Base-by-base conservation (phyloP, 1,140 invertebrate genomes). In the Asobara japonica region DNA sequence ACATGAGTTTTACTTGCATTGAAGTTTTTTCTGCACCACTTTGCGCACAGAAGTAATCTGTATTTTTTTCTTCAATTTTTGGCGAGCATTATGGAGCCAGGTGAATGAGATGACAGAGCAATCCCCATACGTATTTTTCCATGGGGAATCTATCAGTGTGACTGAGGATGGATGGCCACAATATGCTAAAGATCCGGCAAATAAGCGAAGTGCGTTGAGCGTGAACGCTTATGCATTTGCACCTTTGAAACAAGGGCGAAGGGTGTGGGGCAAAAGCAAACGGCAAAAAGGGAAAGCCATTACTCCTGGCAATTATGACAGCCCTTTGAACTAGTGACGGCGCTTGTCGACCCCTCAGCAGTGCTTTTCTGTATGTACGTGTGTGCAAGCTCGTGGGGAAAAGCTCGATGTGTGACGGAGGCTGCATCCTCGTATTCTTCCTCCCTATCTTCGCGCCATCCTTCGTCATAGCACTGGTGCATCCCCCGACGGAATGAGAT, bases 281-380 rank as follows among this genome's bases (percentile, higher is more conserved):
- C 76, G 27, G 31, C 71, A 71, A 78, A 74, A 77, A 76, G 65
- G 48, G 13, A 65, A 69, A 51, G 75, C 65, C 74, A 77, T 80
- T 75, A 78, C 76, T 74, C 75, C 73, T 65, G 66, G 72, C 78
- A 79, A 80, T 80, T 80, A 80, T 76, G 73, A 72, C 73, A 45
- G 61, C 73, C 70, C 77, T 80, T 76, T 77, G 74, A 80, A 51
- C 60, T 76, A 31, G 22, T 70, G 62, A 33, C 65, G 41, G 51
- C 60, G 29, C 27, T 62, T 62, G n/a, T 62, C 60, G 60, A 31
- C 60, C 60, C 3, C 13, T 65, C 66, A 38, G 38, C 22, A 31
- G 31, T 25, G 45, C 33, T 67, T 67, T 67, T 16, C 3, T 13
- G 22, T 22, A 67, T 30, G 51, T 45, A 67, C 65, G 38, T 67